Percentiles rank a stretch among this genome's conserved stretches.
Evolutionary conservation across 2,888 invertebrate genomes (phyloP).

Genomic region (Chloromyia formosa): DNA sequence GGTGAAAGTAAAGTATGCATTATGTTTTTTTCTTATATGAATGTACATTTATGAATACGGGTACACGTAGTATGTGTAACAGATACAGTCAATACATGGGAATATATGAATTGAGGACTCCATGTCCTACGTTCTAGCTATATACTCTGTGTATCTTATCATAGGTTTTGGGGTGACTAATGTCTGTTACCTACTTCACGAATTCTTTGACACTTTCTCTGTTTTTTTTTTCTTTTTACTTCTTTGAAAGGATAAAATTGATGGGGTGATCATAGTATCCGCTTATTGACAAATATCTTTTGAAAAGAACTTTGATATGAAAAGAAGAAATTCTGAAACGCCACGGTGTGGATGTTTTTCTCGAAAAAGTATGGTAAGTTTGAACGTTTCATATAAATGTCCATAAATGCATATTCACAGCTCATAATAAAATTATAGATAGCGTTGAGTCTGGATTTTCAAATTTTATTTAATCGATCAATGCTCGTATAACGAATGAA

Average conservation of each 20-base stretch:
- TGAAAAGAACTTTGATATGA: slow-evolving; percentile 7
- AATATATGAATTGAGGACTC: background rate
- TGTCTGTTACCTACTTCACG: background rate
- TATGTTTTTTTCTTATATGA: background rate
- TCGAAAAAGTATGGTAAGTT: no score
- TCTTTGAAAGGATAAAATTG: slow-evolving; percentile 26
- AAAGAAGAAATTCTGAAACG: background rate
- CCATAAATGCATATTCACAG: no score
- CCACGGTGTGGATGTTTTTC: no score
- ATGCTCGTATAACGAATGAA: no score
- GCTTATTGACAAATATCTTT: slow-evolving; percentile 17
- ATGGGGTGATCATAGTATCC: slow-evolving; percentile 13
- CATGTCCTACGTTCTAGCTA: background rate
- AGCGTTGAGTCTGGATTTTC: no score
- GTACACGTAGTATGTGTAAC: background rate
- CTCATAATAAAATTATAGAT: no score
- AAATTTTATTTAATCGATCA: no score
- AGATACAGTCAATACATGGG: background rate
- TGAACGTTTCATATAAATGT: no score
- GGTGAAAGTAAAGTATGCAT: no score
- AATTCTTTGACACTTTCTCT: slow-evolving; percentile 21
- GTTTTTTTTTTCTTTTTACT: background rate
- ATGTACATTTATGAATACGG: background rate
- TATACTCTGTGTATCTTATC: background rate
- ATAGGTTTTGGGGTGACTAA: background rate